A percentile compares a stretch with the other conserved stretches of the same genome.
These are phyloP conservation scores for Cotesia congregata DNA, from an alignment of 2,888 invertebrate genomes.

Conservation along the genomic window DNA sequence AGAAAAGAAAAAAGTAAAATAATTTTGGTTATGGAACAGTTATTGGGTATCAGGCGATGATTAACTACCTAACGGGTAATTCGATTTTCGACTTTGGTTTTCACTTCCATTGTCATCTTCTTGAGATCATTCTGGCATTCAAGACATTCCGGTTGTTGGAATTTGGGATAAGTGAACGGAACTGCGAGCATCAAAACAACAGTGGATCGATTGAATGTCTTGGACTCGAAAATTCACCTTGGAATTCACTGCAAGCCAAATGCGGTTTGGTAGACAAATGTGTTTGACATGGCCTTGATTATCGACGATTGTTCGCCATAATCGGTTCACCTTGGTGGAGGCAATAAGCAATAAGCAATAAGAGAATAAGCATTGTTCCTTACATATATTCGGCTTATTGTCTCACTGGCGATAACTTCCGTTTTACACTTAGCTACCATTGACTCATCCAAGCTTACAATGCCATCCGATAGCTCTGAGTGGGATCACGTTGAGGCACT, in stretches of 20 bases:
- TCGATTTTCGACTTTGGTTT: neutral
- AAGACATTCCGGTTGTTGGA: conserved; percentile 23
- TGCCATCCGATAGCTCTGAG: neutral
- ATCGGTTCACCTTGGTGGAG: conserved; percentile 53
- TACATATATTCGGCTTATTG: conserved; percentile 55
- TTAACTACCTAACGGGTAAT: neutral
- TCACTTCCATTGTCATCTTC: neutral
- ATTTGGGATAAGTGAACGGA: conserved; percentile 27
- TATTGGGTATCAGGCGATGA: neutral
- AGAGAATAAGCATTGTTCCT: conserved; percentile 57
- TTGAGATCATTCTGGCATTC: conserved; percentile 2
- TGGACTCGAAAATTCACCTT: conserved; percentile 21
- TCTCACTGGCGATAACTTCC: conserved; percentile 64
- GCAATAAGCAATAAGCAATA: conserved; percentile 53
- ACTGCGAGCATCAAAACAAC: conserved; percentile 2
- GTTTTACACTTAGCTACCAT: conserved; percentile 39
- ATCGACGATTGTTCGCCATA: conserved; percentile 55
- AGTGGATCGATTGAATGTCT: neutral
- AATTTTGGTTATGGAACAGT: neutral
- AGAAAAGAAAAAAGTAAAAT: neutral
- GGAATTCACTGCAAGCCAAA: conserved; percentile 26
- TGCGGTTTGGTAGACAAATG: conserved; percentile 47
- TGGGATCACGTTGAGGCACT: conserved; percentile 49
- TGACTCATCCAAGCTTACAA: conserved; percentile 5
- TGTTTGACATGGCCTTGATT: conserved; percentile 53